Percentiles rank a stretch among this genome's conserved stretches.
Evolutionary conservation across 2,888 invertebrate species (phyloP).

Genomic region (Heteromurus nitidus): DNA sequence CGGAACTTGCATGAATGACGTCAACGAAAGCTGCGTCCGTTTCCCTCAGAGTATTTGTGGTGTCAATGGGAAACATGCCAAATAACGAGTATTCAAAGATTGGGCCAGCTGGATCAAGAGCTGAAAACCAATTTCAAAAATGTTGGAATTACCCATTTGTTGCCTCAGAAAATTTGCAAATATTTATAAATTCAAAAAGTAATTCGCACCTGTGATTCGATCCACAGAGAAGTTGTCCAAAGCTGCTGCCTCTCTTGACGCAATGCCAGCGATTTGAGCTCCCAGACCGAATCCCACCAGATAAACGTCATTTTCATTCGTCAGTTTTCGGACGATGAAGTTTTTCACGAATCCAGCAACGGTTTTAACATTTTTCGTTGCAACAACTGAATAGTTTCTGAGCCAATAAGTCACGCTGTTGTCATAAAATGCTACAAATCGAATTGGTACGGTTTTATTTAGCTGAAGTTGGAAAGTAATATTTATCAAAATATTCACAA

Average conservation of each 20-base stretch:
- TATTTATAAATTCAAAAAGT: not conserved
- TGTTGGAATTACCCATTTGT: not conserved
- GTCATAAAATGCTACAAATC: not conserved
- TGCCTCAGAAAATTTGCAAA: not conserved
- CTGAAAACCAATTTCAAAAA: not conserved
- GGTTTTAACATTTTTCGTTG: not conserved
- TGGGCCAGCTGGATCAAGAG: not conserved
- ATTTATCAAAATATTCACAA: too few relatives aligned
- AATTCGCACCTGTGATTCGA: not conserved
- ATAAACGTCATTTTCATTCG: not conserved
- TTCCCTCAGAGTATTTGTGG: slow-evolving; percentile 20
- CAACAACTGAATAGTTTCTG: slow-evolving; percentile 3
- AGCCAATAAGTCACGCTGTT: not conserved
- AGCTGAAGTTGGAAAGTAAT: not conserved
- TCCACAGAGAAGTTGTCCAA: not conserved
- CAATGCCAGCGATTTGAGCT: slow-evolving; percentile 1
- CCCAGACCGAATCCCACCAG: slow-evolving; percentile 19
- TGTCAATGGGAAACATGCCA: not conserved
- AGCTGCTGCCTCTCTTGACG: not conserved
- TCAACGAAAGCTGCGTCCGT: not conserved
- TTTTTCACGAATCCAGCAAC: not conserved
- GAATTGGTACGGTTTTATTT: not conserved
- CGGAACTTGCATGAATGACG: not conserved
- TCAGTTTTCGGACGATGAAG: not conserved
- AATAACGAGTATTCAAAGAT: not conserved